Evolutionary conservation across 2,113 vertebrate species (phyloP), one percentile per base, ranked within the genome.

Genomic region (Prionailurus viverrinus): DNA sequence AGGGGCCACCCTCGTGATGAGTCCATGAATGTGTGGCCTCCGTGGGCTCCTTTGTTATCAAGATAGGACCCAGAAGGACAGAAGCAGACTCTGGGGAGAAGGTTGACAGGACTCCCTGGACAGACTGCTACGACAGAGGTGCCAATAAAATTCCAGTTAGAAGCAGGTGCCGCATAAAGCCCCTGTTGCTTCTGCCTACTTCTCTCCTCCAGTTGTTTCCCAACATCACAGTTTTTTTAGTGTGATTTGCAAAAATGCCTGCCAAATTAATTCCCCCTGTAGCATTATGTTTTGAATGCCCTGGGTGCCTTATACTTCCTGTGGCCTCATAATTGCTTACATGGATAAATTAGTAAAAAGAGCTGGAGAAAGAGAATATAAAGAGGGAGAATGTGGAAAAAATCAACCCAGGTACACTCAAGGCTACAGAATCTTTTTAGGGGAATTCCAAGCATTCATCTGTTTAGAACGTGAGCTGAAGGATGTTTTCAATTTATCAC

Each of bases 81-180:
- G 79, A 36, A 12, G 33, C 2, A 1, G 2, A 6, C 39, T 36
- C 36, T 4, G 0, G 13, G 10, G 23, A 41, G 0, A 33, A n/a
- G 82, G 87, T 27, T 29, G 27, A 25, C 2, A 33, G 9, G 33
- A n/a, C 33, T 25, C 65, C 74, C 48, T 15, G 2, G 23, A 45
- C 11, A 7, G 19, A 31, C 39, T 4, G 4, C n/a, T 18, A 8
- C 5, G 4, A 4, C 33, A 53, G 69, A 69, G 48, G 25, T 29
- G 13, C 58, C 27, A 0, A 2, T 21, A 1, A n/a, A 92, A 41
- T 18, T 27, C 80, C 16, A n/a, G 4, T 51, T 31, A 66, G 68
- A 69, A 31, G 29, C 27, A 71, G 48, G 13, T 53, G n/a, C 25
- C 4, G 2, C 74, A 19, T 8, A 31, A 11, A 21, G 1, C 29